Evolutionary conservation across 2,113 vertebrate species (phyloP).

Genomic region (Pangasianodon hypophthalmus): DNA sequence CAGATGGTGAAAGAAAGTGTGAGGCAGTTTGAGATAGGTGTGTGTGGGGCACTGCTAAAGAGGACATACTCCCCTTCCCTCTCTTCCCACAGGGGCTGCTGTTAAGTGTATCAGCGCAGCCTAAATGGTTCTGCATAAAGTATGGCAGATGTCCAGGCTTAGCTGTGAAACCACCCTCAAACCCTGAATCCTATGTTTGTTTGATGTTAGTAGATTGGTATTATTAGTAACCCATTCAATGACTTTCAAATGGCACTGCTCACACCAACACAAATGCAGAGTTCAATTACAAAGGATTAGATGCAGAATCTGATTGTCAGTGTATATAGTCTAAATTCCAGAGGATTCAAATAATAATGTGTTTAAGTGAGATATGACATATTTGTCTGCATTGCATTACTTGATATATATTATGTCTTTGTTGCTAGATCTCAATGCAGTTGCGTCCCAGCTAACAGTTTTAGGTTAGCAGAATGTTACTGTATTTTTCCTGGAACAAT

Average conservation of each 20-base stretch:
- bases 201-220: background rate
- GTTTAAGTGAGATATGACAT: background rate
- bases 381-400: background rate
- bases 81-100: slow-evolving; percentile 24
- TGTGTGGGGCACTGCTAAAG: slow-evolving; percentile 9
- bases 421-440: background rate
- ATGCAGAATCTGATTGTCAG: no score
- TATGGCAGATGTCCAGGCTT: slow-evolving; percentile 5
- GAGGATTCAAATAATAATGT: background rate
- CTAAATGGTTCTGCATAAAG: slow-evolving; percentile 31
- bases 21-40: background rate
- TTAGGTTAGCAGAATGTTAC: background rate
- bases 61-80: slow-evolving; percentile 6
- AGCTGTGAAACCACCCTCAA: background rate
- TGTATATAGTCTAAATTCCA: background rate
- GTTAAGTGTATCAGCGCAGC: slow-evolving; percentile 18
- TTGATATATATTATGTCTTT: background rate
- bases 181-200: background rate
- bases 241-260: background rate
- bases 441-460: background rate
- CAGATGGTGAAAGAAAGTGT: background rate
- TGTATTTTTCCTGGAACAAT: background rate
- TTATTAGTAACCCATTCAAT: background rate
- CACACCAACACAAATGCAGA: background rate
- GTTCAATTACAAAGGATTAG: background rate